Evolutionary conservation across 2,888 invertebrate species (phyloP).

Genomic region (Rosalia funebris): DNA sequence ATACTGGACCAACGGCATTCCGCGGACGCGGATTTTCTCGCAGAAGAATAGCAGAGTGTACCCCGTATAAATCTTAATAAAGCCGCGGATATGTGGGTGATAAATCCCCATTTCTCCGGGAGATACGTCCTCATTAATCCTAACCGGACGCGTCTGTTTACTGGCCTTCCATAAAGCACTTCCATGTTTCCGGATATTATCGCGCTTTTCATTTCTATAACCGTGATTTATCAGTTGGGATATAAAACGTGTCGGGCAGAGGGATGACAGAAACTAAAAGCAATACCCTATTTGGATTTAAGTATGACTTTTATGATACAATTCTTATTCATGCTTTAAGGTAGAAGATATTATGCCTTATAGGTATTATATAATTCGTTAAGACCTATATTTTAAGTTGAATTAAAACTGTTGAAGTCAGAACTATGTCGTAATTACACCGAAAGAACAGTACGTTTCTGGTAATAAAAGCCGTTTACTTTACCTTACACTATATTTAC

Average conservation of each 20-base stretch:
- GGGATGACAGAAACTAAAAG: too few relatives aligned
- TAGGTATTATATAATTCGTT: too few relatives aligned
- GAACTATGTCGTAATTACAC: too few relatives aligned
- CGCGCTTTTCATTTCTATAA: slow-evolving; percentile 60
- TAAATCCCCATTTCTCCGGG: slow-evolving; percentile 65
- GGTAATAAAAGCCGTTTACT: too few relatives aligned
- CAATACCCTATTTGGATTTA: too few relatives aligned
- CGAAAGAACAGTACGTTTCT: too few relatives aligned
- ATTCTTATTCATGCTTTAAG: too few relatives aligned
- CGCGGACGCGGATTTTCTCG: slow-evolving; percentile 29
- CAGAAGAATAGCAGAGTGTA: slow-evolving; percentile 41
- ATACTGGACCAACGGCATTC: slow-evolving; percentile 51
- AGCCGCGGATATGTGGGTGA: slow-evolving; percentile 64
- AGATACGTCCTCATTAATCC: slow-evolving; percentile 67
- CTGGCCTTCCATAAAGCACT: slow-evolving; percentile 63
- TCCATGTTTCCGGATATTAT: slow-evolving; percentile 64
- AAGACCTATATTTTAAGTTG: too few relatives aligned
- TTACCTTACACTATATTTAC: too few relatives aligned
- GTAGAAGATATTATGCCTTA: too few relatives aligned
- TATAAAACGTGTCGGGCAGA: slow-evolving; percentile 8
- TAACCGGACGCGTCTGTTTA: slow-evolving; percentile 62
- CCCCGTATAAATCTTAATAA: slow-evolving; percentile 66
- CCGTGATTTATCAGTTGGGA: slow-evolving; percentile 51
- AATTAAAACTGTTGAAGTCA: too few relatives aligned
- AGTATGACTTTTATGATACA: too few relatives aligned